phyloP scores from a whole-genome alignment of 2,113 vertebrate genomes.

The Colinus virginianus region DNA sequence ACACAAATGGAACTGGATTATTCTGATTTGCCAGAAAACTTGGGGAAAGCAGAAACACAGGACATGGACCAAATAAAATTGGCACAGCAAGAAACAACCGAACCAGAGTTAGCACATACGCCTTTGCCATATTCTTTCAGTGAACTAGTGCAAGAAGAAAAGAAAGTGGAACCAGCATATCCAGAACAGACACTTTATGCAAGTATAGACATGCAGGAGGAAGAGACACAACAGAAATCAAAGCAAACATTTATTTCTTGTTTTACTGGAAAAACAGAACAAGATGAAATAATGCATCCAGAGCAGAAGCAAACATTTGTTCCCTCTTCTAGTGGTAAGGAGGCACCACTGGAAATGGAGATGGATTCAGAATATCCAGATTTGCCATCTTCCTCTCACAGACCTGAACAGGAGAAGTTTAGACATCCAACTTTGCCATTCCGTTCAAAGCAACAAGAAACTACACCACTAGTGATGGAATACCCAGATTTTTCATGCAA shows the following conservation, averaged over 20 bases:
- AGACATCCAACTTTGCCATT: not conserved
- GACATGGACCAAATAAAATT: not conserved
- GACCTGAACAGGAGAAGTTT: not conserved
- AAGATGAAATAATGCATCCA: not conserved
- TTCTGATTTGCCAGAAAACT: not conserved
- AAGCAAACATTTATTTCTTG: not conserved
- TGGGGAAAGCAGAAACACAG: not conserved
- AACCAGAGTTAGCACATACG: not conserved
- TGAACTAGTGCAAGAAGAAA: constrained; percentile 4
- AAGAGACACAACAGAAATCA: not conserved
- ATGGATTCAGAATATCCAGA: not conserved
- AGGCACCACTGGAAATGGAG: not conserved
- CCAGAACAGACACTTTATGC: not conserved
- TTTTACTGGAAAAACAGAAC: not conserved
- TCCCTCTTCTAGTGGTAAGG: not conserved
- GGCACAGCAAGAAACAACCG: constrained; percentile 2
- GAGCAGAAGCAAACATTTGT: not conserved
- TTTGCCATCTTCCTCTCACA: not conserved
- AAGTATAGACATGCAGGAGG: not conserved
- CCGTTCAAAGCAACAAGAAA: not conserved
- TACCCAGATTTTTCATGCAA: not conserved
- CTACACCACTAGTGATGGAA: not conserved
- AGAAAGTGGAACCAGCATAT: not conserved
- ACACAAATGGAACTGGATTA: not conserved
- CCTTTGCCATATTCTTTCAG: not conserved